Percentiles rank a stretch among this genome's conserved stretches.
phyloP scores from a whole-genome alignment of 2,888 invertebrate genomes.

The Leptinotarsa rubiginosa region DNA sequence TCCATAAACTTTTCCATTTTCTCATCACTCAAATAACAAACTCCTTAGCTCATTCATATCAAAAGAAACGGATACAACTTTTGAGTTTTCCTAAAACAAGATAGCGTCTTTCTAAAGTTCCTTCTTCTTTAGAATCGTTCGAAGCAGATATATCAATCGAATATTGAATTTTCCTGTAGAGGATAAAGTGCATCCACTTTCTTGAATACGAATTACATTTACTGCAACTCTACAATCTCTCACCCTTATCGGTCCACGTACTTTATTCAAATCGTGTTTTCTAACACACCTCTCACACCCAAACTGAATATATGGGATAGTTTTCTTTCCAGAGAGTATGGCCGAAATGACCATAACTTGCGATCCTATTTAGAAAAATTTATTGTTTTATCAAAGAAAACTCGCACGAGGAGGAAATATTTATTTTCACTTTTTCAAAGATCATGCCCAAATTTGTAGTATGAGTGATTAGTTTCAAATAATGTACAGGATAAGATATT shows the following conservation, averaged over 20 bases:
- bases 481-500: no score
- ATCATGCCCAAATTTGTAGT: no score
- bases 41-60: no score
- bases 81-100: neutral
- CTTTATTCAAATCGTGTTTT: constrained; percentile 9
- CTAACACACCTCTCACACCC: neutral
- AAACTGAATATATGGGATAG: neutral
- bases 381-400: no score
- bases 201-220: constrained; percentile 23
- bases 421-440: no score
- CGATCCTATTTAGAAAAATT: neutral
- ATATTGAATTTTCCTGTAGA: constrained; percentile 19
- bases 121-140: neutral
- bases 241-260: constrained; percentile 18
- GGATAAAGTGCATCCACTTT: constrained; percentile 22
- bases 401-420: no score
- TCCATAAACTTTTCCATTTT: no score
- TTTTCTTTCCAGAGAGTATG: neutral
- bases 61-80: no score
- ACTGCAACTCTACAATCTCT: constrained; percentile 17
- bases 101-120: neutral
- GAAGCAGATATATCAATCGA: constrained; percentile 7
- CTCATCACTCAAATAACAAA: no score
- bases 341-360: neutral
- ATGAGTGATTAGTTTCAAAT: no score